A percentile compares a stretch with the other conserved stretches of the same genome.
Evolutionary conservation across 2,797 vertebrate species (phyloP).

Genomic region (Micrastur ruficollis): DNA sequence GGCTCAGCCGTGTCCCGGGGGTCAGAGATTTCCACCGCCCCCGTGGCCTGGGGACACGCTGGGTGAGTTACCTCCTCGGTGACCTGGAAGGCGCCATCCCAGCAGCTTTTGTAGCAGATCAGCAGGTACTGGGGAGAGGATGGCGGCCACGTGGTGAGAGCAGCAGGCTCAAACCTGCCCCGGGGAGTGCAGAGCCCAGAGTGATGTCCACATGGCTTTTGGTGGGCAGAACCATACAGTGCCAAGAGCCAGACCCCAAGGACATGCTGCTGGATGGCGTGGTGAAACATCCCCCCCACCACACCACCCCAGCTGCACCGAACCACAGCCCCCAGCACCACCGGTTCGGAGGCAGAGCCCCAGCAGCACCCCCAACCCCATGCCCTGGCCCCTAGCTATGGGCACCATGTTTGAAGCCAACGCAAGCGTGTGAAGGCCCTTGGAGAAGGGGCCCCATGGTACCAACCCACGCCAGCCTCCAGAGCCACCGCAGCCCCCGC

Average conservation of each 20-base stretch:
- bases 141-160: fast-evolving
- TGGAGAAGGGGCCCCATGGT: fast-evolving
- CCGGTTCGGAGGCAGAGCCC: fast-evolving
- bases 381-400: fast-evolving
- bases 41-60: fast-evolving
- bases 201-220: not conserved
- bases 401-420: fast-evolving
- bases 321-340: not conserved
- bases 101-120: constrained; percentile 59
- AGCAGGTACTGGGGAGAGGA: constrained; percentile 30
- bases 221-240: fast-evolving
- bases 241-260: fast-evolving
- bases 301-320: fast-evolving
- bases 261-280: fast-evolving
- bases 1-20: fast-evolving
- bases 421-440: fast-evolving
- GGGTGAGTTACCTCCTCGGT: constrained; percentile 13
- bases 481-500: not conserved
- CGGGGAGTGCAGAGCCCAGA: fast-evolving
- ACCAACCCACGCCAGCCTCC: not conserved
- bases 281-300: no score
- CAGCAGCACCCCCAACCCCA: fast-evolving
- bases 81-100: not conserved
- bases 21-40: fast-evolving
- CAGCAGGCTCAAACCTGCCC: not conserved